Base-by-base conservation (phyloP, 2,797 vertebrate genomes). In the Uromys caudimaculatus region DNA sequence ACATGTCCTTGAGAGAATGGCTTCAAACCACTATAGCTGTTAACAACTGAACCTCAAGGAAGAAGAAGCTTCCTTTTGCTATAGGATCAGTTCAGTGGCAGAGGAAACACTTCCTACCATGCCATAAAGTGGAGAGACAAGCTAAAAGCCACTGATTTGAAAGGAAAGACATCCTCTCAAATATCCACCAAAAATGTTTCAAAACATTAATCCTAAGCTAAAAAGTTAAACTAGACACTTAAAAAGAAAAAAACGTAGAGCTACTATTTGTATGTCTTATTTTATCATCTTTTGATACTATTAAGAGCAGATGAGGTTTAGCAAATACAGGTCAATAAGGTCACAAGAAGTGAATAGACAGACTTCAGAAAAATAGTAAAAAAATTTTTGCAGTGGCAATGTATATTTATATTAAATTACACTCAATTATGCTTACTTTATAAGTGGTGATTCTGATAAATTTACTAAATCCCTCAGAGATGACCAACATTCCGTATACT, bases 211-310 rank as follows among this genome's bases (percentile, higher is more conserved):
- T 69, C 44, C 56, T 50, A n/a, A 73, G 52, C 41, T 95, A 77
- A 93, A 91, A 89, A 86, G 56, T 77, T 88, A 23, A 88, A 69
- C 11, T 27, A 29, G 8, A 38, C 88, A 47, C 77, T 52, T 75
- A 92, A 95, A 82, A 78, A 58, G 60, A 92, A 38, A 69, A 90
- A 54, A 44, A 47, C 8, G 32, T 50, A 94, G 21, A 47, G 0
- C 86, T 92, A 96, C 50, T 89, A 84, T 86, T 88, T 95, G 67
- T 69, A 92, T 35, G 78, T 89, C 84, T 71, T 85, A 56, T 93
- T 83, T 81, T 29, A 96, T 77, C 67, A 89, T 21, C 32, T 82
- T 91, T 86, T 52, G 5, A 83, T 87, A 60, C 89, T 89, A 82
- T 16, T 73, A 93, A 94, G 90, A 95, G 27, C 54, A 94, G 58